A percentile compares a stretch with the other conserved stretches of the same genome.
phyloP scores from a whole-genome alignment of 2,797 vertebrate genomes.

The Salarias fasciatus region DNA sequence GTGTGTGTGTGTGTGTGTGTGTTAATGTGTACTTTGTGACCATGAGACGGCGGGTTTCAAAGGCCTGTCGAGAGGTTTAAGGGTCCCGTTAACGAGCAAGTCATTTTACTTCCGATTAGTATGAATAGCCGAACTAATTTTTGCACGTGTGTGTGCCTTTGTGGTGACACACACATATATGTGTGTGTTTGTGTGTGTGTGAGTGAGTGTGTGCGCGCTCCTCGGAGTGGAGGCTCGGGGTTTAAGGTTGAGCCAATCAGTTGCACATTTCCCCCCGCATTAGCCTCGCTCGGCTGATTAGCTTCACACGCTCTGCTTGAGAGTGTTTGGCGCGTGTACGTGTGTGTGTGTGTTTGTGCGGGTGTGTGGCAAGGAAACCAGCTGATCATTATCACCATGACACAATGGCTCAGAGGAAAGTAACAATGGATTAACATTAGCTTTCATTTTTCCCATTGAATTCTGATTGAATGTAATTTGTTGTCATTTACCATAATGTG shows the following conservation, averaged over 20 bases:
- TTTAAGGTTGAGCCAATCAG: slow-evolving; percentile 78
- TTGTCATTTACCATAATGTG: neutral
- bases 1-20: no score
- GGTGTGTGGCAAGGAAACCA: slow-evolving; percentile 25
- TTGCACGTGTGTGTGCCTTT: neutral
- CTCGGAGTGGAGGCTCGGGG: slow-evolving; percentile 58
- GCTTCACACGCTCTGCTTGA: slow-evolving; percentile 12
- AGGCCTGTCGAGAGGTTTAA: slow-evolving; percentile 71
- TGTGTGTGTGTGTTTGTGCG: slow-evolving; percentile 11
- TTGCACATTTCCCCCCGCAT: slow-evolving; percentile 75
- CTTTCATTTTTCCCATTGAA: slow-evolving; percentile 44
- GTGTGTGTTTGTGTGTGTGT: slow-evolving; percentile 18
- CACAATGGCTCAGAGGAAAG: slow-evolving; percentile 67
- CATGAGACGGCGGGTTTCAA: slow-evolving; percentile 56
- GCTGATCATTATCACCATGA: slow-evolving; percentile 76
- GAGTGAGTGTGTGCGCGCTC: slow-evolving; percentile 3
- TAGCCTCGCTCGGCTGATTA: slow-evolving; percentile 70
- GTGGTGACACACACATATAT: no score
- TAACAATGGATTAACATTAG: slow-evolving; percentile 57
- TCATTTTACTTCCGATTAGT: slow-evolving; percentile 72
- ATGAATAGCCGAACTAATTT: slow-evolving; percentile 64
- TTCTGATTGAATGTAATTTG: slow-evolving; percentile 46
- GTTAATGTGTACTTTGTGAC: slow-evolving; percentile 36
- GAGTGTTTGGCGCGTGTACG: neutral
- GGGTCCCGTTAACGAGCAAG: slow-evolving; percentile 72